Conservation (phyloP, 2,797 vertebrate genomes). For the Onychomys torridus region DNA sequence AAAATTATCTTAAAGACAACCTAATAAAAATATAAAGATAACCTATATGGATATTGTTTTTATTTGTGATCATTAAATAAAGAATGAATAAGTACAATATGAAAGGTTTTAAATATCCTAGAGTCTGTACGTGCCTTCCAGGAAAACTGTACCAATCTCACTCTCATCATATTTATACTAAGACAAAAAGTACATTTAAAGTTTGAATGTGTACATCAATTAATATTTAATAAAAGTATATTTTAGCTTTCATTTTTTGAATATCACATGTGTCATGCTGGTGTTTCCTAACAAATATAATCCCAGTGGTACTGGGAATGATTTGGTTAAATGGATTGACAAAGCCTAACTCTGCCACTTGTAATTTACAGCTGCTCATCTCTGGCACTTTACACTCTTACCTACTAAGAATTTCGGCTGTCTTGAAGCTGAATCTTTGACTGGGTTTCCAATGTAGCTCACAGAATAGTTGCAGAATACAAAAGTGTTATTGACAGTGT, state of each 20-base stretch:
- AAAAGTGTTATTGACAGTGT: conserved; percentile 73
- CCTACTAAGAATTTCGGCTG: conserved; percentile 78
- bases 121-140: neutral
- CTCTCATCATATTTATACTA: neutral
- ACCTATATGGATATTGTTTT: neutral
- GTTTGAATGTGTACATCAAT: conserved; percentile 75
- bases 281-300: conserved; percentile 74
- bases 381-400: conserved; percentile 79
- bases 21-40: neutral
- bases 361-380: conserved; percentile 71
- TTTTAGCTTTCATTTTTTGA: conserved; percentile 84
- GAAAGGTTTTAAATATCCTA: neutral
- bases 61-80: neutral
- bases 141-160: neutral
- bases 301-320: conserved; percentile 79
- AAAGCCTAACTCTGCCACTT: conserved; percentile 77
- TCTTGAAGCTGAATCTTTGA: conserved; percentile 78
- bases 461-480: conserved; percentile 68
- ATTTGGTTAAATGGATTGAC: conserved; percentile 81
- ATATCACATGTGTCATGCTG: conserved; percentile 67
- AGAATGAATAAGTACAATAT: neutral
- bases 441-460: conserved; percentile 77
- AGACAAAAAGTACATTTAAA: conserved; percentile 59
- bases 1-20: conserved; percentile 15
- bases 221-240: conserved; percentile 82